Percentiles rank a stretch among this genome's conserved stretches.
These are phyloP conservation scores for Corythornis vintsioides DNA, from an alignment of 2,113 vertebrate genomes.

Conservation along the genomic window DNA sequence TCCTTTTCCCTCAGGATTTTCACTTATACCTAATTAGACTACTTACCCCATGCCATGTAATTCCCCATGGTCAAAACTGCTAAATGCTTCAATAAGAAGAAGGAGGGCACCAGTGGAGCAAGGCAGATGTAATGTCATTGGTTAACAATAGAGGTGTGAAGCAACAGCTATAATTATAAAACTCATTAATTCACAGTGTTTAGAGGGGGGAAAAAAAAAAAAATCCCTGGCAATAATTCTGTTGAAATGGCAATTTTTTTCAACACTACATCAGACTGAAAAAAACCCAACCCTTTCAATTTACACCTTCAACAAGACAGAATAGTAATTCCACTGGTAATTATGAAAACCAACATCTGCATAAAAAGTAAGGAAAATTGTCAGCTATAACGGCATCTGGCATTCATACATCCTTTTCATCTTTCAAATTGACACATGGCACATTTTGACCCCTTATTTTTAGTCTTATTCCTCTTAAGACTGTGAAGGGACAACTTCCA, in stretches of 20 bases:
- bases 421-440: not conserved
- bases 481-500: not conserved
- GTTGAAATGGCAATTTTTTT: slow-evolving; percentile 65
- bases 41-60: slow-evolving; percentile 81
- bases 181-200: slow-evolving; percentile 80
- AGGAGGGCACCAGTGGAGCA: slow-evolving; percentile 75
- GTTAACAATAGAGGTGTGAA: slow-evolving; percentile 86
- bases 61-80: slow-evolving; percentile 84
- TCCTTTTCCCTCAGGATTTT: slow-evolving; percentile 78
- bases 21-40: slow-evolving; percentile 84
- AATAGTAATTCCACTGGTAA: slow-evolving; percentile 56
- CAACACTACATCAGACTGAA: slow-evolving; percentile 47
- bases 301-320: slow-evolving; percentile 44
- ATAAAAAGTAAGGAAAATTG: slow-evolving; percentile 28
- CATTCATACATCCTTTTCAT: not conserved
- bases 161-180: slow-evolving; percentile 80
- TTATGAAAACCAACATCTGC: slow-evolving; percentile 44
- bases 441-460: not conserved
- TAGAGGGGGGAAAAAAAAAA: not conserved
- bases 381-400: slow-evolving; percentile 10
- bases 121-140: slow-evolving; percentile 86
- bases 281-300: slow-evolving; percentile 34
- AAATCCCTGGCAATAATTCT: slow-evolving; percentile 60
- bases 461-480: not conserved
- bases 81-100: slow-evolving; percentile 82